Evolutionary conservation across 2,888 invertebrate genomes (phyloP).

Genomic region (Bombylius discolor): DNA sequence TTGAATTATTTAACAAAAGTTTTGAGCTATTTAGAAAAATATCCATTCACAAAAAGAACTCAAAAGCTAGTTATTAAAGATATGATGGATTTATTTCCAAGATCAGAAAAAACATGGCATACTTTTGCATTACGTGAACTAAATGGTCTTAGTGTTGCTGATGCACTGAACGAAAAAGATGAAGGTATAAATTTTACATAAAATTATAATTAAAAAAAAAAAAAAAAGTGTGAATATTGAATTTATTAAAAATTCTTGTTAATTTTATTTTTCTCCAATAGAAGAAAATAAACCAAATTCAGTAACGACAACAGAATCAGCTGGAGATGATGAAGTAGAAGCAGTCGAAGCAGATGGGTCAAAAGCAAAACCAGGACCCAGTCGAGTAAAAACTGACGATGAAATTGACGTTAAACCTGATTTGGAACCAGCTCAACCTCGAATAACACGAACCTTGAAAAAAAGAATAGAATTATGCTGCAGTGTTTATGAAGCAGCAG

Average conservation of each 20-base stretch:
- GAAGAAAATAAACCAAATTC: neutral
- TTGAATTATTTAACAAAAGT: conserved; percentile 47
- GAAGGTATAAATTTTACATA: too few relatives aligned
- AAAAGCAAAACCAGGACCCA: neutral
- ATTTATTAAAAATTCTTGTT: too few relatives aligned
- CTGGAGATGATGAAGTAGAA: neutral
- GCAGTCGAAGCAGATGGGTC: neutral
- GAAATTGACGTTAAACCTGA: neutral
- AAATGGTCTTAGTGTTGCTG: conserved; percentile 34
- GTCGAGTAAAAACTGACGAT: neutral
- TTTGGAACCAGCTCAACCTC: neutral
- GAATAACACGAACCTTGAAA: conserved; percentile 26
- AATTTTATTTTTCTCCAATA: too few relatives aligned
- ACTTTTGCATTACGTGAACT: conserved; percentile 45
- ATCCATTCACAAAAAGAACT: conserved; percentile 45
- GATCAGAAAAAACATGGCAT: conserved; percentile 47
- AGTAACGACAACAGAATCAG: neutral
- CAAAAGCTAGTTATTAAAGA: conserved; percentile 42
- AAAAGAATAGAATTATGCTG: conserved; percentile 38
- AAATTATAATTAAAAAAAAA: too few relatives aligned
- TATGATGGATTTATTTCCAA: conserved; percentile 38
- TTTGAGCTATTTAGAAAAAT: conserved; percentile 44
- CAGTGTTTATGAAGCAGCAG: conserved; percentile 39
- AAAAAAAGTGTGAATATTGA: too few relatives aligned
- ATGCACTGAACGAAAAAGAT: conserved; percentile 17